Base-by-base conservation (phyloP, 1,140 invertebrate species). In the Lordiphosa stackelbergi region DNA sequence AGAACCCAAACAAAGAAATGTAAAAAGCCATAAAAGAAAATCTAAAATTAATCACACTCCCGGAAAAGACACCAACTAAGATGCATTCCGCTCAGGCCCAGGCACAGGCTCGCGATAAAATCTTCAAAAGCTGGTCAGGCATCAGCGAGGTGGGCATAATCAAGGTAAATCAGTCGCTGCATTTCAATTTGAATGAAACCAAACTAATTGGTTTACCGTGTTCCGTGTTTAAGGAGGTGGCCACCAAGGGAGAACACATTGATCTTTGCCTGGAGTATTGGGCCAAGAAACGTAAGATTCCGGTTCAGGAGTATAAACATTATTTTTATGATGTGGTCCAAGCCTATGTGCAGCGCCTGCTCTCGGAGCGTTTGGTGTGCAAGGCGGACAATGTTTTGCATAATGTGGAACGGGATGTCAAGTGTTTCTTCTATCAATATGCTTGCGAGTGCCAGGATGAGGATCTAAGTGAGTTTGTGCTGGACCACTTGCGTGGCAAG, bases 181-280 rank as follows among this genome's bases (percentile, higher is more conserved):
- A 3, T 19, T 19, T 19, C 19, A 2, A 19, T 19, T 19, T 19
- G 2, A 19, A 19, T 19, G 19, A 4, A 19, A 19, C 19, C 19
- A 19, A 19, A 19, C 19, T 19, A 19, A 19, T 19, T 3, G 3
- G 19, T 3, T n/a, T n/a, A 19, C 19, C 19, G 3, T 19, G 3
- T 19, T 19, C 3, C 2, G 2, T 3, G 3, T 19, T 19, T 3
- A 3, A 19, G 53, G 86, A 88, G 36, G 86, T 87, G 19, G 86
- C 86, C 48, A 88, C 86, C 36, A 88, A 87, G 47, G 86, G 86
- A 10, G 85, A 86, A 13, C 64, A 86, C 63, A 85, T 88, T 6
- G 77, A 81, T 11, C 59, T 85, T 1, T 86, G 81, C 52, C 55
- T 88, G 53, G 74, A 81, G 19, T 88, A 64, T 52, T 83, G 85